Percentiles rank a stretch among this genome's conserved stretches.
Conservation (phyloP, 2,797 vertebrate genomes). For the Gymnodraco acuticeps region DNA sequence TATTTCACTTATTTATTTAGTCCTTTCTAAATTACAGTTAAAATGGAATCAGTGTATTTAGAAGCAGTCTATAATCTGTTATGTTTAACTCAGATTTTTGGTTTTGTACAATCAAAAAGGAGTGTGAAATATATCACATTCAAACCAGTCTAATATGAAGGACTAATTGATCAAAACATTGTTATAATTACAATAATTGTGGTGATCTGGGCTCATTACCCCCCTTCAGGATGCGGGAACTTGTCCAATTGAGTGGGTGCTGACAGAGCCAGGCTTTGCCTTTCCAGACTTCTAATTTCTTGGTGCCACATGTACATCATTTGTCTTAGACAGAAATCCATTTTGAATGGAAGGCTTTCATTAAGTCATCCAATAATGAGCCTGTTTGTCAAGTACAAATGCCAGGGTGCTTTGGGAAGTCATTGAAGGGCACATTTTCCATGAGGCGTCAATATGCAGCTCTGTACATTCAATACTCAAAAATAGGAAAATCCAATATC, state of each 20-base stretch:
- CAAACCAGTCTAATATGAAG: slow-evolving; percentile 38
- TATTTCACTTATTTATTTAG: slow-evolving; percentile 2
- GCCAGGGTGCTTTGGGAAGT: slow-evolving; percentile 66
- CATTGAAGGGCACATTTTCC: slow-evolving; percentile 71
- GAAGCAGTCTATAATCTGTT: background rate
- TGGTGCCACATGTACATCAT: slow-evolving; percentile 63
- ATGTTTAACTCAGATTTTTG: slow-evolving; percentile 35
- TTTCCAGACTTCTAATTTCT: slow-evolving; percentile 73
- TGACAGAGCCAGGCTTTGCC: slow-evolving; percentile 55
- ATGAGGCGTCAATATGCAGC: slow-evolving; percentile 54
- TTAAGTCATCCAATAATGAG: slow-evolving; percentile 83
- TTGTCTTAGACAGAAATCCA: slow-evolving; percentile 76
- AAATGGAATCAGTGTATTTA: slow-evolving; percentile 18
- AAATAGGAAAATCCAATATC: slow-evolving; percentile 37
- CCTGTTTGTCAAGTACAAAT: slow-evolving; percentile 79
- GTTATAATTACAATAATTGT: slow-evolving; percentile 64
- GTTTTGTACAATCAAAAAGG: slow-evolving; percentile 33
- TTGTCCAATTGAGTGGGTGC: slow-evolving; percentile 62
- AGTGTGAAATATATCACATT: slow-evolving; percentile 44
- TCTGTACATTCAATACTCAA: slow-evolving; percentile 32
- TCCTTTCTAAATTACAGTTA: background rate
- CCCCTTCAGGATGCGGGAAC: slow-evolving; percentile 52
- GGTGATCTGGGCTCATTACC: slow-evolving; percentile 63
- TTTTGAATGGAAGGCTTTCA: slow-evolving; percentile 79
- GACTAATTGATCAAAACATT: slow-evolving; percentile 66